Evolutionary conservation across 1,140 invertebrate species (phyloP).

Genomic region (Papilio dardanus): DNA sequence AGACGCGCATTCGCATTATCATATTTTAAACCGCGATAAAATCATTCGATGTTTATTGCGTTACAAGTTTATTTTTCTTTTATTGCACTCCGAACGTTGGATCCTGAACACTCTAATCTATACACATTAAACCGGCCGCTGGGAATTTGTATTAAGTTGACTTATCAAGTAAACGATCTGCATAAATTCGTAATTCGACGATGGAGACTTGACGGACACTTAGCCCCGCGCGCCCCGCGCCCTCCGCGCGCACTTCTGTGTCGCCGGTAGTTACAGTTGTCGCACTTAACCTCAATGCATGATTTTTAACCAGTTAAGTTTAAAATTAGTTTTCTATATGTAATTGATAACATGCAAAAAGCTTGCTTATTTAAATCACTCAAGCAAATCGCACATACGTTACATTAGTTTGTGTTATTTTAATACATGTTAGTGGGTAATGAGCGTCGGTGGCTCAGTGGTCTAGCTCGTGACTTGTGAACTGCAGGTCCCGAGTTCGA

Average conservation of each 20-base stretch:
- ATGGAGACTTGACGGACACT: slow-evolving; percentile 23
- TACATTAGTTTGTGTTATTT: too few species aligned
- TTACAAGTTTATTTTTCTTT: slow-evolving; percentile 52
- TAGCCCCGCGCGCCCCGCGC: not conserved
- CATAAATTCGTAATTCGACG: slow-evolving; percentile 37
- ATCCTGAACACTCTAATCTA: slow-evolving; percentile 32
- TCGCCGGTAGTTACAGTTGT: not conserved
- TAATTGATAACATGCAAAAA: too few species aligned
- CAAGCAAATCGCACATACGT: not conserved
- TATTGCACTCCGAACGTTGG: slow-evolving; percentile 49
- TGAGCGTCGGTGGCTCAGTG: too few species aligned
- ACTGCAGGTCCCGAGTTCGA: too few species aligned
- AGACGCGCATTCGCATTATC: slow-evolving; percentile 62
- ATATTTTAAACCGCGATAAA: slow-evolving; percentile 63
- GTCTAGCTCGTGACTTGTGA: too few species aligned
- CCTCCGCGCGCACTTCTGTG: not conserved
- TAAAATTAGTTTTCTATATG: not conserved
- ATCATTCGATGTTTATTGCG: slow-evolving; percentile 61
- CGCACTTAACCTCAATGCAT: slow-evolving; percentile 27
- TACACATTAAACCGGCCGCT: slow-evolving; percentile 26
- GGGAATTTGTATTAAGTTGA: slow-evolving; percentile 34
- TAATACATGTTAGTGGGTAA: too few species aligned
- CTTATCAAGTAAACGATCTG: slow-evolving; percentile 33
- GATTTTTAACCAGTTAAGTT: not conserved
- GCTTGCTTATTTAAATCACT: not conserved